Conservation (phyloP, 2,797 vertebrate genomes). For the Artibeus jamaicensis region DNA sequence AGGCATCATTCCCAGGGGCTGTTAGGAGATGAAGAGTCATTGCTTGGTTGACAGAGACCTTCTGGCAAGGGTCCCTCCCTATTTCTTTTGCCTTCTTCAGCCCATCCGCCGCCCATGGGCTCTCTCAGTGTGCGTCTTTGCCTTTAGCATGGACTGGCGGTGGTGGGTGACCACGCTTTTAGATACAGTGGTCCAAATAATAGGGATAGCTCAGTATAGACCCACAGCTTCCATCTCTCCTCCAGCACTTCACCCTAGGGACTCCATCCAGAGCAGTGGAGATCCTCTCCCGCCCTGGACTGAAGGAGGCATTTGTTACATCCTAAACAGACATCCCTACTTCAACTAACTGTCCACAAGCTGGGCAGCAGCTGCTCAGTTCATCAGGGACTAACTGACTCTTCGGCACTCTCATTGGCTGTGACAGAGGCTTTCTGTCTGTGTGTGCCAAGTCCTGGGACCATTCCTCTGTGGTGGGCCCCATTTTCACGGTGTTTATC, state of each 20-base stretch:
- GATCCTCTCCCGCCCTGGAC: not conserved
- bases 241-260: not conserved
- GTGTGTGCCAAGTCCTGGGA: not conserved
- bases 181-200: not conserved
- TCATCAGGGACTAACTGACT: conserved; percentile 7
- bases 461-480: not conserved
- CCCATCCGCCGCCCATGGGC: rapidly evolving
- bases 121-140: not conserved
- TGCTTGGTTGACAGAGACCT: not conserved
- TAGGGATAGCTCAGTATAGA: not conserved
- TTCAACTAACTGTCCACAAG: conserved; percentile 1
- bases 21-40: not conserved
- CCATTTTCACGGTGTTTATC: not conserved
- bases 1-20: not conserved
- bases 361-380: not conserved
- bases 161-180: rapidly evolving
- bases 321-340: not conserved
- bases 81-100: not conserved
- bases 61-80: not conserved
- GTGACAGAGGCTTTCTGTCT: not conserved
- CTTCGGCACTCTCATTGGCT: not conserved
- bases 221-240: not conserved
- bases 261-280: not conserved
- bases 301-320: not conserved
- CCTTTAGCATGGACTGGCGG: not conserved